Base-by-base conservation (phyloP, 2,888 invertebrate species). In the Caenorhabditis japonica region DNA sequence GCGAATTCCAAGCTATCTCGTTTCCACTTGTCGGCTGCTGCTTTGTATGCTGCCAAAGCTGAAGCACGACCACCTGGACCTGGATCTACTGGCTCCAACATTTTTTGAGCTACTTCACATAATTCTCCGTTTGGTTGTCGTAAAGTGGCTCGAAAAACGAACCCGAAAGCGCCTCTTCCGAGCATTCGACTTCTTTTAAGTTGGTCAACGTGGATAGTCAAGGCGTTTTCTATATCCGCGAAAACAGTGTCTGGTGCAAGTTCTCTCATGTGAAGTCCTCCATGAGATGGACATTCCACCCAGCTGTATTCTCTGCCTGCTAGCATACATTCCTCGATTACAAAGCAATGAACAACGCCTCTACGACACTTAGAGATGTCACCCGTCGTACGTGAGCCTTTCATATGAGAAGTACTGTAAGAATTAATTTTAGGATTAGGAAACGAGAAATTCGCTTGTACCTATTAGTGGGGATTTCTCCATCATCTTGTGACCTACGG, bases 101-200 rank as follows among this genome's bases (percentile, higher is more conserved):
- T 94, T 90, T 97, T 97, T 90, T 97, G 92, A 0, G 97, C 97
- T 1, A 96, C 93, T 68, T 93, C 91, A 21, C 59, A 66, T 2
- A 80, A 53, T 21, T 80, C 80, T 23, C 80, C 80, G 34, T 68
- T 77, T 47, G 70, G 64, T 77, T 64, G 88, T 76, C 92, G 92
- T 55, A 89, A 87, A 5, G 88, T 87, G 0, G 93, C 94, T 84
- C 92, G 92, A 88, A 95, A 94, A 8, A 99, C 99, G 83, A 97
- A 95, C 2, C 97, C 97, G 90, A 97, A 99, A 0, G 97, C 96
- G 1, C 99, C 99, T n/a, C 96, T 92, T 0, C 97, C 97, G 34
- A 95, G 90, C 81, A 90, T 88, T 76, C 89, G 88, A 2, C 90
- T 90, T 66, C 93, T 91, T 44, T 92, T 91, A 3, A 99, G 92